Conservation (phyloP, 2,888 invertebrate genomes). For the Deilephila elpenor region DNA sequence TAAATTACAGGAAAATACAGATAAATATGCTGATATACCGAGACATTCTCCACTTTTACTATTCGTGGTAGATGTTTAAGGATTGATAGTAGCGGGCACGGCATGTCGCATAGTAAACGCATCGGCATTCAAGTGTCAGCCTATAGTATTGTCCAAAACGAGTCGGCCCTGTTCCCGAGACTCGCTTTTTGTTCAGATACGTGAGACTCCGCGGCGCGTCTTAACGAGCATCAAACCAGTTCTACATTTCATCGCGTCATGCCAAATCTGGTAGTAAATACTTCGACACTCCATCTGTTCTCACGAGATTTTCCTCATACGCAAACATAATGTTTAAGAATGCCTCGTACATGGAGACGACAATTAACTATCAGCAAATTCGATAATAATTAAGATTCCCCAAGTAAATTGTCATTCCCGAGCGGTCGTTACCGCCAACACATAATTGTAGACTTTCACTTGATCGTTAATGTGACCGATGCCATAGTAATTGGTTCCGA, state of each 20-base stretch:
- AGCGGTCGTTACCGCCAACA: conserved; percentile 48
- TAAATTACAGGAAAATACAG: conserved; percentile 20
- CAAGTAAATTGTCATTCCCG: conserved; percentile 31
- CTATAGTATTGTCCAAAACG: conserved; percentile 76
- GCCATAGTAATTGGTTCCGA: conserved; percentile 69
- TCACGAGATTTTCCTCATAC: conserved; percentile 56
- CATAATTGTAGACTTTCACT: conserved; percentile 75
- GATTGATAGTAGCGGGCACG: conserved; percentile 43
- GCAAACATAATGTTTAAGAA: conserved; percentile 38
- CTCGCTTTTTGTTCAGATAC: conserved; percentile 74
- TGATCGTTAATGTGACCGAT: conserved; percentile 62
- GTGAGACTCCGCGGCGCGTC: conserved; percentile 78
- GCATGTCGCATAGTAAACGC: conserved; percentile 58
- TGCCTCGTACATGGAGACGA: conserved; percentile 37
- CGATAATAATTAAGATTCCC: conserved; percentile 40
- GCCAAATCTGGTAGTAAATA: conserved; percentile 76
- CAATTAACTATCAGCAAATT: conserved; percentile 34
- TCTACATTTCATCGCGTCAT: conserved; percentile 73
- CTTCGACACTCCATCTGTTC: conserved; percentile 63
- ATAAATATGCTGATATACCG: not conserved
- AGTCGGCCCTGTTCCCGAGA: conserved; percentile 64
- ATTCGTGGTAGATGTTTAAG: conserved; percentile 29
- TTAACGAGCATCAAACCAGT: conserved; percentile 79
- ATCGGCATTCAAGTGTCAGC: conserved; percentile 77
- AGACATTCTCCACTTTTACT: conserved; percentile 20